Percentiles rank a stretch among this genome's conserved stretches.
phyloP scores from a whole-genome alignment of 2,888 invertebrate species.

The Lamellibrachia columna region DNA sequence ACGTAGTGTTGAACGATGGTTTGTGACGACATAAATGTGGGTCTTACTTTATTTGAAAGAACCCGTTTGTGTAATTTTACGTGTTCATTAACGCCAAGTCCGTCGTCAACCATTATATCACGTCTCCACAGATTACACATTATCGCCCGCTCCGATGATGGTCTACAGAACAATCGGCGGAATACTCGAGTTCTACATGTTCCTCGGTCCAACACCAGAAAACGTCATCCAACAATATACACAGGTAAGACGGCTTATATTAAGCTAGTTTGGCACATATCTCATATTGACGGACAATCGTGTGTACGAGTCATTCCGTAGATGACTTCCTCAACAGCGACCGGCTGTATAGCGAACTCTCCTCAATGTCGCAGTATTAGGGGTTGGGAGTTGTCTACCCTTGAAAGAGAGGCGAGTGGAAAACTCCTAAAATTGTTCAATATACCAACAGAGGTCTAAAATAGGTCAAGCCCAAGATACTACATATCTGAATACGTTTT shows the following conservation, averaged over 20 bases:
- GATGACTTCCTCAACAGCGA: background rate
- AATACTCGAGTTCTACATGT: slow-evolving; percentile 80
- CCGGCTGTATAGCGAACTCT: no score
- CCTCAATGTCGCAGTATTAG: no score
- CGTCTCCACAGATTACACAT: slow-evolving; percentile 50
- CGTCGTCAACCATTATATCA: background rate
- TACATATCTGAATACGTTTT: no score
- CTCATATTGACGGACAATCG: background rate
- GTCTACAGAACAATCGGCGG: slow-evolving; percentile 87
- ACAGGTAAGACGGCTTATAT: slow-evolving; percentile 42
- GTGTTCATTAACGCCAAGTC: background rate
- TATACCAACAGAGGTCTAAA: no score
- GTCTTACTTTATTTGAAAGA: background rate
- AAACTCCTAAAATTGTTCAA: no score
- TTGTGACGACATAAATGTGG: background rate
- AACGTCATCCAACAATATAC: slow-evolving; percentile 67
- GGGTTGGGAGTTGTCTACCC: no score
- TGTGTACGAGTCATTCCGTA: background rate
- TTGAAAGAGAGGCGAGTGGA: no score
- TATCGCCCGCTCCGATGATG: slow-evolving; percentile 77
- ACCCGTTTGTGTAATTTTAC: background rate
- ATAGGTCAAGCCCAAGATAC: no score
- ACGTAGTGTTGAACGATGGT: background rate
- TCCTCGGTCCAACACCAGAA: slow-evolving; percentile 79
- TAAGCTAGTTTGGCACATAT: background rate